These are phyloP conservation scores for Clinocottus analis DNA, from an alignment of 2,113 vertebrate genomes.

Conservation along the genomic window DNA sequence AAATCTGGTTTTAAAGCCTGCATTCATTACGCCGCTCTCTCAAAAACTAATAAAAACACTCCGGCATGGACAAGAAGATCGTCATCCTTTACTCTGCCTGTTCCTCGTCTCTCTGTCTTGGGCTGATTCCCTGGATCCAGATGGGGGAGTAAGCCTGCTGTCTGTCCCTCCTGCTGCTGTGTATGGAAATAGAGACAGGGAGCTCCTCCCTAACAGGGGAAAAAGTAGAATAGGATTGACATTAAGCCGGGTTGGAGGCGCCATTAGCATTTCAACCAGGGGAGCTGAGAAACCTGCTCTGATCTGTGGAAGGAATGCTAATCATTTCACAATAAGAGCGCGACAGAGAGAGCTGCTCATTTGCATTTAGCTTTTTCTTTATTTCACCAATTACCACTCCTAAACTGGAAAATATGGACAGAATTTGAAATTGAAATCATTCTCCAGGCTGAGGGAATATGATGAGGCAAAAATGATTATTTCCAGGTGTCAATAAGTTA, in stretches of 20 bases:
- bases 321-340: constrained; percentile 75
- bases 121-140: constrained; percentile 59
- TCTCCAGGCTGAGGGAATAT: neutral
- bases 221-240: constrained; percentile 70
- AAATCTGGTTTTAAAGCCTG: constrained; percentile 16
- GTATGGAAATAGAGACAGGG: constrained; percentile 61
- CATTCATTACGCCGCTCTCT: neutral
- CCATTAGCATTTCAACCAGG: constrained; percentile 83
- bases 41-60: constrained; percentile 2
- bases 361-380: constrained; percentile 60
- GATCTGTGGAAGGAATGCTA: constrained; percentile 80
- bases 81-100: constrained; percentile 28
- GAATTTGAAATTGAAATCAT: constrained; percentile 29
- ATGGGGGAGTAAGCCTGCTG: constrained; percentile 63
- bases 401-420: constrained; percentile 31
- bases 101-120: constrained; percentile 49
- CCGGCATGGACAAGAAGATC: constrained; percentile 30
- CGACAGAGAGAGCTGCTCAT: constrained; percentile 49
- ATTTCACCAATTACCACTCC: constrained; percentile 25
- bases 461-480: constrained; percentile 25
- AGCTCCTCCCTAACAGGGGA: constrained; percentile 57
- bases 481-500: constrained; percentile 16
- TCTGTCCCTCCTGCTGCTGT: constrained; percentile 70
- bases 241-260: constrained; percentile 72
- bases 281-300: constrained; percentile 74